Evolutionary conservation across 2,113 vertebrate genomes (phyloP).

Genomic region (Cyphomyrus discorhynchus): DNA sequence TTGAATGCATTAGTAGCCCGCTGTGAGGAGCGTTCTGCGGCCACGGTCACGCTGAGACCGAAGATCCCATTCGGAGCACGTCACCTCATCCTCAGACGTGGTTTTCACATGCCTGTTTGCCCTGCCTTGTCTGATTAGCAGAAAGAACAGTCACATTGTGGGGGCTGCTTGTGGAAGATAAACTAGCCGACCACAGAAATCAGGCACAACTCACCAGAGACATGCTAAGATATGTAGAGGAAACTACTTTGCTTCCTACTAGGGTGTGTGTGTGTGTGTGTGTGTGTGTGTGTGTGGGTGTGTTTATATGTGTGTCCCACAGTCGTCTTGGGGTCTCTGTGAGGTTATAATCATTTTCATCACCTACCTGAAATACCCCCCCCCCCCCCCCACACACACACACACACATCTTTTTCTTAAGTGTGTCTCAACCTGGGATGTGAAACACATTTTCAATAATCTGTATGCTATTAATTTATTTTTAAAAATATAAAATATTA

Average conservation of each 20-base stretch:
- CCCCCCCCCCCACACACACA: background rate
- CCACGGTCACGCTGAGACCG: background rate
- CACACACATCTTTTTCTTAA: background rate
- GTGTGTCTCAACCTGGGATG: constrained; percentile 11
- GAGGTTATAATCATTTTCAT: constrained; percentile 5
- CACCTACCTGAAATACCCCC: background rate
- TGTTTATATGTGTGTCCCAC: background rate
- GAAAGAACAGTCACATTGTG: background rate
- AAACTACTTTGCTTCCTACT: background rate
- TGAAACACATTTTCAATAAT: constrained; percentile 14
- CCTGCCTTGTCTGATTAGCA: background rate
- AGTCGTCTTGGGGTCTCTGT: constrained; percentile 27
- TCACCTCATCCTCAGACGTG: background rate
- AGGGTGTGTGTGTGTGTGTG: background rate
- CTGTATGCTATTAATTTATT: constrained; percentile 20
- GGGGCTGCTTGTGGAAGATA: background rate
- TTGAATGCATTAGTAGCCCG: background rate
- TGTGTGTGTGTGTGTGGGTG: background rate
- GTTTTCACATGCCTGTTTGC: background rate
- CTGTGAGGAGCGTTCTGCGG: background rate
- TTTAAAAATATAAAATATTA: constrained; percentile 22
- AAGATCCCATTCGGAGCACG: background rate
- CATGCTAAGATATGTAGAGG: background rate
- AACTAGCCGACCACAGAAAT: background rate
- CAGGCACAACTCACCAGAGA: background rate